Percentiles rank a stretch among this genome's conserved stretches.
phyloP scores from a whole-genome alignment of 2,888 invertebrate genomes.

The Cheilosia impressa region DNA sequence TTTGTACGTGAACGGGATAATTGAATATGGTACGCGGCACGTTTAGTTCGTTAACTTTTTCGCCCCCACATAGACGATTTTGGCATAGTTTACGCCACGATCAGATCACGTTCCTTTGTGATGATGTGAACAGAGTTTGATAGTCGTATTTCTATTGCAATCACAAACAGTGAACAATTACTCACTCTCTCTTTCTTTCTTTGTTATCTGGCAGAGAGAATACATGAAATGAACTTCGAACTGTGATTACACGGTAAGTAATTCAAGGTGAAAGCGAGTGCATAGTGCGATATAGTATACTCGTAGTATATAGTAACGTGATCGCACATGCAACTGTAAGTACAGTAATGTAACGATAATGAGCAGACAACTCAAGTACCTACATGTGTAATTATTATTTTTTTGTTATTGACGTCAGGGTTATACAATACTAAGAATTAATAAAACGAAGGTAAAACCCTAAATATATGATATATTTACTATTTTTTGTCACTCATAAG shows the following conservation, averaged over 20 bases:
- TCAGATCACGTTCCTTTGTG: constrained; percentile 39
- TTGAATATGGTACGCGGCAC: constrained; percentile 8
- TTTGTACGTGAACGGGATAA: background rate
- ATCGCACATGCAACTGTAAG: background rate
- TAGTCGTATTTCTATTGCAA: background rate
- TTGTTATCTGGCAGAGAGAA: constrained; percentile 2
- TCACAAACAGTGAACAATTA: background rate
- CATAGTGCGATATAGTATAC: constrained; percentile 24
- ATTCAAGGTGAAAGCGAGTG: constrained; percentile 30
- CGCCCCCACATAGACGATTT: constrained; percentile 31
- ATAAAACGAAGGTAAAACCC: too few relatives aligned
- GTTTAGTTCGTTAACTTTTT: constrained; percentile 52
- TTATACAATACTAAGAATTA: too few relatives aligned
- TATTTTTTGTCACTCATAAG: too few relatives aligned
- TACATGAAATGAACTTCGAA: constrained; percentile 34
- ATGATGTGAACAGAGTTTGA: constrained; percentile 32
- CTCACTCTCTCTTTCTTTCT: background rate
- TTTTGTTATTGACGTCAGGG: too few relatives aligned
- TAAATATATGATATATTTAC: too few relatives aligned
- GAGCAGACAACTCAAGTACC: too few relatives aligned
- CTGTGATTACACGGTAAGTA: constrained; percentile 20
- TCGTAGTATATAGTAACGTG: too few relatives aligned
- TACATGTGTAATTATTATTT: too few relatives aligned
- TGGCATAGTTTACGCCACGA: constrained; percentile 36
- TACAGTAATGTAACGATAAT: too few relatives aligned